Base-by-base conservation (phyloP, 2,797 vertebrate genomes). In the Gymnothorax javanicus region DNA sequence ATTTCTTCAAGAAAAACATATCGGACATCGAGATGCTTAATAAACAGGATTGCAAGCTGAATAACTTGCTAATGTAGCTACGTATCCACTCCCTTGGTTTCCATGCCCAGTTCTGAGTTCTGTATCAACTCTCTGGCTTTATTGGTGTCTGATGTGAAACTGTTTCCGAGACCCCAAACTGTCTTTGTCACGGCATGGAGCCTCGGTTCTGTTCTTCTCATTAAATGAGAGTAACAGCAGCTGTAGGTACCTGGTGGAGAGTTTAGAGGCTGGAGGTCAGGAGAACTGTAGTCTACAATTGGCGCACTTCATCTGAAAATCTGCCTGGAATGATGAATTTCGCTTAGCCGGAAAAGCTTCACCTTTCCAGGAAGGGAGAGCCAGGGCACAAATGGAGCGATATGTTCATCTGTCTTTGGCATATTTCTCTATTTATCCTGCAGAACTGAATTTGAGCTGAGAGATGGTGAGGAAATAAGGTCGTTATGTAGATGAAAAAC, bases 291-390 rank as follows among this genome's bases (percentile, higher is more conserved):
- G 89, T 89, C 13, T 56, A 82, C 15, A 83, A 88, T 64, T 69
- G 60, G 90, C 67, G 87, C 87, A 57, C 87, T 91, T 83, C 2
- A 15, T 67, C 91, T 81, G 85, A 88, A 88, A 90, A 89, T 84
- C 50, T 64, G 86, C 91, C 91, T 92, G 90, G 91, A 93, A 94
- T 92, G 82, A 90, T 91, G 91, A 89, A 88, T 93, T 93, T 93
- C 86, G 59, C 79, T 69, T 43, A 7, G 50, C 15, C 13, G n/a
- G 60, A 73, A 73, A 71, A 71, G 13, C 54, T 60, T n/a, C 56
- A 60, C 56, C 57, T 33, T 17, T 83, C 57, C 82, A 83, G 56
- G 25, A 59, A 83, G 58, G 58, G 20, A 23, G 52, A 23, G 77
- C 77, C 52, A 56, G 7, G 33, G 33, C 33, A 43, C 33, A 43